These are phyloP conservation scores for Heliconius sara DNA, from an alignment of 2,888 invertebrate species.

Conservation along the genomic window DNA sequence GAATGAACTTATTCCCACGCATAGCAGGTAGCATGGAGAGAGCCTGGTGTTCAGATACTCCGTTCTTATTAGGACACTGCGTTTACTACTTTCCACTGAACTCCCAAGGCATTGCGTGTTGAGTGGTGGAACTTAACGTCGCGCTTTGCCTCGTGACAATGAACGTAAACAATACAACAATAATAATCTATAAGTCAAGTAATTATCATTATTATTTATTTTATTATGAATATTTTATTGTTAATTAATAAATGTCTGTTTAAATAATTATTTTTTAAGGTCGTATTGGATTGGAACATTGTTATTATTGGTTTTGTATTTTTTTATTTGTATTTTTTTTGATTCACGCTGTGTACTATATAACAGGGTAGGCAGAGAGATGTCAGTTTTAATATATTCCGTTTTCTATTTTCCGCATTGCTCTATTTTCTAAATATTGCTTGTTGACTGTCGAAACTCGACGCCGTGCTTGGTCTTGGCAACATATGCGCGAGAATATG, in stretches of 20 bases:
- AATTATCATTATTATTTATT: constrained; percentile 4
- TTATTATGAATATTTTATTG: not conserved
- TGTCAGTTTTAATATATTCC: not conserved
- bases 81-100: too few species aligned
- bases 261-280: not conserved
- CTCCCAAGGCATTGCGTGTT: too few species aligned
- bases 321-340: not conserved
- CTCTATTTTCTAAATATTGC: not conserved
- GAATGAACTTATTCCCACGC: too few species aligned
- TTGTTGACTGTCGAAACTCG: not conserved
- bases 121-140: too few species aligned
- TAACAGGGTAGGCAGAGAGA: not conserved
- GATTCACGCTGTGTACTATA: not conserved
- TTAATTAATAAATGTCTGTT: not conserved
- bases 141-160: not conserved
- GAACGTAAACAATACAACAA: too few species aligned
- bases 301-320: not conserved
- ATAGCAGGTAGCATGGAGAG: too few species aligned
- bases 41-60: too few species aligned
- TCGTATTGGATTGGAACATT: not conserved
- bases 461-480: not conserved
- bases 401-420: not conserved
- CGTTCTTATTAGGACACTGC: too few species aligned
- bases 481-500: not conserved
- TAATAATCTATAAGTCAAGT: not conserved